phyloP scores from a whole-genome alignment of 1,140 invertebrate genomes.

The Druon quercuslanigerum region DNA sequence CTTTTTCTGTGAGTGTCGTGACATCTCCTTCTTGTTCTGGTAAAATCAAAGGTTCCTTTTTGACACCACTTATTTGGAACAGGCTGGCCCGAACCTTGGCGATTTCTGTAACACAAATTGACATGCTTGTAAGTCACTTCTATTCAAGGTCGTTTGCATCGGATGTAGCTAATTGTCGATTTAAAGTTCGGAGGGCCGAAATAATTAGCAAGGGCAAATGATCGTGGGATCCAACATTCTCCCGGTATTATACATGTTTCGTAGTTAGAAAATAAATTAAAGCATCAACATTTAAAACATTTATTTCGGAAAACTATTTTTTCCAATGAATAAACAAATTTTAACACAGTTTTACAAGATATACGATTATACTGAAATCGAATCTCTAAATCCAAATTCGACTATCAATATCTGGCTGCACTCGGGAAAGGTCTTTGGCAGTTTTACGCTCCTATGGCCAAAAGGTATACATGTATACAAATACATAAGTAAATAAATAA shows the following conservation, averaged over 20 bases:
- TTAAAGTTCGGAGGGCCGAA: conserved; percentile 36
- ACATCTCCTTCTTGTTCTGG: conserved; percentile 95
- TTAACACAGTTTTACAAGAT: no score
- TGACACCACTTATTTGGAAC: conserved; percentile 98
- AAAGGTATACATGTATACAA: neutral
- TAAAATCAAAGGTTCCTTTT: conserved; percentile 93
- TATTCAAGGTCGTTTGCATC: conserved; percentile 18
- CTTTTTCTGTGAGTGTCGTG: conserved; percentile 97
- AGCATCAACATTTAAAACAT: neutral
- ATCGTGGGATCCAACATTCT: conserved; percentile 35
- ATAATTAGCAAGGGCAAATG: conserved; percentile 39
- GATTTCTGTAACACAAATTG: conserved; percentile 92
- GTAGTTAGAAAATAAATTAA: neutral
- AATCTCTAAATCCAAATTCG: no score
- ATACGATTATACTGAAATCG: no score
- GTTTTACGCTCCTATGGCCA: no score
- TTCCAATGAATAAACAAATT: no score
- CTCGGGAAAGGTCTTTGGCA: no score
- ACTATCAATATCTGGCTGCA: no score
- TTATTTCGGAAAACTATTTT: no score
- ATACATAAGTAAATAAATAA: neutral
- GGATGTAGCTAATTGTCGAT: conserved; percentile 42
- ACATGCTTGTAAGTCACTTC: conserved; percentile 40
- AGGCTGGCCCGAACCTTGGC: conserved; percentile 96
- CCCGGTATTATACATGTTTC: neutral